Conservation (phyloP, 1,140 invertebrate species). For the Drosophila littoralis region DNA sequence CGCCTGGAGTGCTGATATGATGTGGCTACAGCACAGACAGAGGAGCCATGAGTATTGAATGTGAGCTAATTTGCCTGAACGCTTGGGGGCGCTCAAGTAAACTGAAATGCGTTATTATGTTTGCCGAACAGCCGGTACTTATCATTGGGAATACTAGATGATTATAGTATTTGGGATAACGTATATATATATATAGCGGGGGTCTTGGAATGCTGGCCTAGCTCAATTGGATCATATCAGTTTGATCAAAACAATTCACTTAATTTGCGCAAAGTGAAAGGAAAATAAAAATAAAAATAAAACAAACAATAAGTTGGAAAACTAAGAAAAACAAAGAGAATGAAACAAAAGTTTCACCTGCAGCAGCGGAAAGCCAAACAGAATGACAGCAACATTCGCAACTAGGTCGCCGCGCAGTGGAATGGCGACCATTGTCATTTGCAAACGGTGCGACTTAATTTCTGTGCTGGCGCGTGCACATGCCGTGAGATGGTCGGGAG, state of each 20-base stretch:
- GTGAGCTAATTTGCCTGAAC: conserved; percentile 45
- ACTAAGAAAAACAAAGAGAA: not conserved
- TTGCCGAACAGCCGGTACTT: conserved; percentile 1
- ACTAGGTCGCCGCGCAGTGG: not conserved
- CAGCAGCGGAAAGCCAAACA: conserved; percentile 27
- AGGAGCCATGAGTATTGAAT: conserved; percentile 41
- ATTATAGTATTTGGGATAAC: not conserved
- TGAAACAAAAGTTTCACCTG: conserved; percentile 40
- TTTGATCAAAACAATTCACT: conserved; percentile 37
- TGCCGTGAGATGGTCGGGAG: not conserved
- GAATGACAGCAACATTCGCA: conserved; percentile 14
- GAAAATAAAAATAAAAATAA: conserved; percentile 28
- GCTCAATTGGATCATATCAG: not conserved
- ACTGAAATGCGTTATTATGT: conserved; percentile 16
- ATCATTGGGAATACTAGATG: conserved; percentile 5
- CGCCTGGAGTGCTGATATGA: conserved; percentile 34
- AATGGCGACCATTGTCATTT: conserved; percentile 49
- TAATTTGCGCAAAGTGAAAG: conserved; percentile 49
- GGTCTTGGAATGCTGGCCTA: too few relatives aligned
- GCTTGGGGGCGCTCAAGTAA: conserved; percentile 21
- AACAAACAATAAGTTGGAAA: not conserved
- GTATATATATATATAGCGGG: not conserved
- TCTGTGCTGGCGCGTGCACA: conserved; percentile 24
- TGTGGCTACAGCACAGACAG: conserved; percentile 3
- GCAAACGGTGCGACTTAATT: conserved; percentile 75